Conservation (phyloP, 1,140 invertebrate species). For the Drosophila asahinai region DNA sequence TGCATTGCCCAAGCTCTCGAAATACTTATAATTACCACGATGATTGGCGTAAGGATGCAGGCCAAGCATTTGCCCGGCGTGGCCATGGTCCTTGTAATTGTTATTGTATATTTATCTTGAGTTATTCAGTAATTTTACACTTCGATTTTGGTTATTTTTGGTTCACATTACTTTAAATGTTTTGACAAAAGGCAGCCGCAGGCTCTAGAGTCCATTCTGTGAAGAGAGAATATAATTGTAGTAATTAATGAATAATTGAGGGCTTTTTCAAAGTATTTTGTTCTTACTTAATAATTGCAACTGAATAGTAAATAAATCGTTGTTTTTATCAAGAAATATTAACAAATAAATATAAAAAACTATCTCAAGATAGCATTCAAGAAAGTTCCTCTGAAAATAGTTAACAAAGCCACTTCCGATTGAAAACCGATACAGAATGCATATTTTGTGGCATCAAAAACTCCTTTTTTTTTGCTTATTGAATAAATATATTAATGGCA, state of each 20-base stretch:
- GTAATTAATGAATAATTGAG: neutral
- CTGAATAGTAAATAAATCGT: no score
- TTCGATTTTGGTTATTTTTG: neutral
- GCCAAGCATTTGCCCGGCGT: slow-evolving; percentile 22
- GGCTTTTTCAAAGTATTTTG: neutral
- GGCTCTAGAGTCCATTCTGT: slow-evolving; percentile 13
- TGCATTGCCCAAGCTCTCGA: slow-evolving; percentile 45
- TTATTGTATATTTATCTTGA: slow-evolving; percentile 10
- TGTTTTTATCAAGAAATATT: no score
- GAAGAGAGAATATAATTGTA: neutral
- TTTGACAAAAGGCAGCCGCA: neutral
- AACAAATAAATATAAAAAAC: no score
- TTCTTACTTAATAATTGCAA: no score
- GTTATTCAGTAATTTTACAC: slow-evolving; percentile 11
- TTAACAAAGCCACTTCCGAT: no score
- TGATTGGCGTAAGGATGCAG: slow-evolving; percentile 30
- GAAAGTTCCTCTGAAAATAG: no score
- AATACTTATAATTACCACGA: slow-evolving; percentile 34
- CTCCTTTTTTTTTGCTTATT: neutral
- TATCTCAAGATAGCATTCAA: no score
- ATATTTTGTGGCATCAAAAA: neutral
- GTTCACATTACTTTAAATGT: slow-evolving; percentile 14
- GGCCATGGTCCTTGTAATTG: slow-evolving; percentile 34
- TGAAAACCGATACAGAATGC: no score
- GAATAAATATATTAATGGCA: neutral